Base-by-base conservation (phyloP, 2,888 invertebrate species). In the Cataglyphis rosenhaueri region DNA sequence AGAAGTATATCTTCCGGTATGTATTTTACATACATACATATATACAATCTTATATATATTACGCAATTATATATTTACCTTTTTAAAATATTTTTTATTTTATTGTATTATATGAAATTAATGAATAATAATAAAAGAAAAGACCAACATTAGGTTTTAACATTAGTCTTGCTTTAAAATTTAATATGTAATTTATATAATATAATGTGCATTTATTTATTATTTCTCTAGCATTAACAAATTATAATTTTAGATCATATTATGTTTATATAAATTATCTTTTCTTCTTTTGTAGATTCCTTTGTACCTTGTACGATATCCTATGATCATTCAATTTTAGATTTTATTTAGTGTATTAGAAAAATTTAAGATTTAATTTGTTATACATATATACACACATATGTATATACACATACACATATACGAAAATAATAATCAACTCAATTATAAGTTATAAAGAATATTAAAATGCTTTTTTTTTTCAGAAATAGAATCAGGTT, bases 401-500 rank as follows among this genome's bases (percentile, higher is more conserved):
- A 18, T 15, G 4, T 18, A 29, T 29, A 29, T 29, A 29, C 48
- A 48, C 4, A 44, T 15, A 3, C 5, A 4, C 29, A 57, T 29
- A 48, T 32, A n/a, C 3, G 1, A 12, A 66, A 4, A 48, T 8
- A 25, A 55, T n/a, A 15, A 38, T 66, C 1, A 55, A n/a, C 65
- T 0, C 21, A 52, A 48, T 61, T 48, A 62, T 21, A 48, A 15
- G 18, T 61, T 3, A 18, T 21, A 3, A 1, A 66, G 41, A 6
- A 38, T 2, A 29, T 3, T 41, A 57, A 64, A 21, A 57, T 15
- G 25, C 25, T 74, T 78, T 86, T 82, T 25, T 1, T 83, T 95
- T 95, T 84, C 94, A 97, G 97, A 96, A 90, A 95, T 97, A 78
- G 90, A 95, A 85, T 93, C 94, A 8, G 95, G 95, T 2, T 94